Base-by-base conservation (phyloP, 2,888 invertebrate genomes). In the Quadriops clusia region DNA sequence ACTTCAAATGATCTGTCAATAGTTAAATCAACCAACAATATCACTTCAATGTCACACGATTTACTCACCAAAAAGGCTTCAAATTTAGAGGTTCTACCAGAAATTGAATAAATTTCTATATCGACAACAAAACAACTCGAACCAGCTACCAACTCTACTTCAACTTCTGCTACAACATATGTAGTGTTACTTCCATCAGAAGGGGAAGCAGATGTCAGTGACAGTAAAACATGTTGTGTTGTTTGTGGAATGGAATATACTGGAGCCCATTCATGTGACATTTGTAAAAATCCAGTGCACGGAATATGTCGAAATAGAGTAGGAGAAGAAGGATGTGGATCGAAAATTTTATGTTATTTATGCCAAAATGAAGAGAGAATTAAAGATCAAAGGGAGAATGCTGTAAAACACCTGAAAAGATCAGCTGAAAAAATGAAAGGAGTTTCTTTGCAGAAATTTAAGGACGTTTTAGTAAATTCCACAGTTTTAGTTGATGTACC, bases 171-270 rank as follows among this genome's bases (percentile, higher is more conserved):
- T 17, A 29, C 12, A 5, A 17, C 13, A 9, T 17, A 6, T 9
- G 9, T 9, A 23, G 23, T 9, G 6, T 18, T 28, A 28, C n/a
- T 28, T 28, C 10, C 23, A 28, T 22, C 30, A 32, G 28, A 30
- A 30, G 7, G 28, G 21, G 23, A 28, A 33, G 29, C n/a, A 29
- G 3, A 7, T 22, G 22, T 17, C 2, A 17, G 29, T 5, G 20
- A 21, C 11, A 10, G 13, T 8, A 12, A 30, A 30, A 18, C 9
- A 9, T 11, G 13, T 12, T 9, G 4, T 12, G 12, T 9, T 20
- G n/a, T 35, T 37, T 36, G 32, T 32, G 32, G 36, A 37, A 37
- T 29, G 25, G 38, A 38, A 38, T 33, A 22, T 34, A 34, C 33
- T 33, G 30, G 33, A 30, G 33, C 33, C 23, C 32, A 38, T 38